A percentile compares a stretch with the other conserved stretches of the same genome.
phyloP scores from a whole-genome alignment of 2,888 invertebrate species.

The Pterobdella sp. region DNA sequence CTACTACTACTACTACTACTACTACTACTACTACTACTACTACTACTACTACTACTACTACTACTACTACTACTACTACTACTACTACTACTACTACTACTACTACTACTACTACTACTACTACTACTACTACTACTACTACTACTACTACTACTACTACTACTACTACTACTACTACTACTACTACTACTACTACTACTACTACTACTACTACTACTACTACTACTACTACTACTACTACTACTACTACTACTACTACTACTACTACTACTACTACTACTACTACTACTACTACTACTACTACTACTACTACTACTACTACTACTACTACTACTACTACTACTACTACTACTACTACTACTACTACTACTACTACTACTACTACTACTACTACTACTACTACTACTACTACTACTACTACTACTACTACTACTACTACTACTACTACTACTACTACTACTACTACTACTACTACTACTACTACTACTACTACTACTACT shows the following conservation, averaged over 20 bases:
- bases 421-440: constrained; percentile 18
- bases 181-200: constrained; percentile 16
- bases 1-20: too few relatives aligned
- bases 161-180: constrained; percentile 15
- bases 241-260: constrained; percentile 13
- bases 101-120: constrained; percentile 13
- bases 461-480: constrained; percentile 17
- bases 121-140: constrained; percentile 17
- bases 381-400: constrained; percentile 17
- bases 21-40: too few relatives aligned
- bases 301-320: constrained; percentile 17
- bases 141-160: constrained; percentile 14
- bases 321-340: constrained; percentile 10
- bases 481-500: constrained; percentile 13
- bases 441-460: constrained; percentile 11
- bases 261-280: constrained; percentile 17
- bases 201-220: constrained; percentile 15
- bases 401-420: constrained; percentile 11
- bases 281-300: constrained; percentile 10
- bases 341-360: constrained; percentile 17
- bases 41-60: too few relatives aligned
- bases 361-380: constrained; percentile 13
- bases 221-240: constrained; percentile 16
- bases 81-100: too few relatives aligned
- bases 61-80: too few relatives aligned